Base-by-base conservation (phyloP, 2,888 invertebrate species). In the Diarsia rubi region DNA sequence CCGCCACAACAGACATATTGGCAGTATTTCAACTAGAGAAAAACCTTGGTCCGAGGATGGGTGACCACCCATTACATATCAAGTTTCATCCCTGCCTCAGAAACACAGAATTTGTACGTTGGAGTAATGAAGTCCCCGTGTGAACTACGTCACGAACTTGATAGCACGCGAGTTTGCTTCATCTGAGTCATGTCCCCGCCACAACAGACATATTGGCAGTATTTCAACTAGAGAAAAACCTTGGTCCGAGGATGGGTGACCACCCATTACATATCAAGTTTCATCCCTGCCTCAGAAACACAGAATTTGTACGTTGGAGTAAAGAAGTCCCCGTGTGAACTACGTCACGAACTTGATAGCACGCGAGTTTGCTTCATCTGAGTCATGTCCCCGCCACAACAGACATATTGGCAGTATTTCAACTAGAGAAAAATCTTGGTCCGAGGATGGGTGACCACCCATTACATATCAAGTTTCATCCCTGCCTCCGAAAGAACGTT, bases 271-370 rank as follows among this genome's bases (percentile, higher is more conserved):
- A 37, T 37, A 37, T 1, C 37, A 1, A 37, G 37, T 37, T 5
- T 37, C 8, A 1, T 37, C 37, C 8, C 8, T 37, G 8, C 37
- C 37, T 37, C 37, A 31, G 19, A 78, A 78, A 69, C 21, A 44
- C 21, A 49, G 9, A 68, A 59, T 69, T 42, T 19, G n/a, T 42
- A 21, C 19, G 14, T 49, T 49, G 24, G 2, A 42, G 27, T 14
- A 14, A 78, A 81, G 49, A 78, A 73, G 44, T 72, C 83, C 81
- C 80, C 78, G 71, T 3, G 69, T n/a, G 27, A 14, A 16, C 31
- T 45, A 64, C 80, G 78, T 42, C 52, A 64, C 47, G 3, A 47
- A 14, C 24, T 24, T 52, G 14, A 19, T 16, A 44, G n/a, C 16
- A 62, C 1, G n/a, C n/a, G n/a, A 52, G 59, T 37, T 60, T 16